These are phyloP conservation scores for Stegastes partitus DNA, from an alignment of 2,113 vertebrate genomes.

Conservation along the genomic window DNA sequence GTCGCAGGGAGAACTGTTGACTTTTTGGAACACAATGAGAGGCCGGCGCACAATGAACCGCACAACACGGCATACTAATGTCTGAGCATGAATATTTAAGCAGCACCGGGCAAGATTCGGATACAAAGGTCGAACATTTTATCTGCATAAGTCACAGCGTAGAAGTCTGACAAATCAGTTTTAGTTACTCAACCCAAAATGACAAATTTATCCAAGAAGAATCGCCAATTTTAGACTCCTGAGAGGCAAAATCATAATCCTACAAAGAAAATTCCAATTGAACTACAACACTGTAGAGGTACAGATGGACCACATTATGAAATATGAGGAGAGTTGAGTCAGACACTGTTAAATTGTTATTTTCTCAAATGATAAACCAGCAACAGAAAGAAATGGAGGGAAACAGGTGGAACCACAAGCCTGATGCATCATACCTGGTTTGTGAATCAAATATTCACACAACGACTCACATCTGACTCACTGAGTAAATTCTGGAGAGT, in stretches of 20 bases:
- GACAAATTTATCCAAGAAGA: not conserved
- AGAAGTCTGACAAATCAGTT: not conserved
- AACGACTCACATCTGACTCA: slow-evolving; percentile 3
- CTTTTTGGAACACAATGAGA: slow-evolving; percentile 53
- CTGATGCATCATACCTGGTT: not conserved
- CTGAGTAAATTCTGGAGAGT: not conserved
- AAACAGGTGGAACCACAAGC: not conserved
- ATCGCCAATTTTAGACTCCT: too few species aligned
- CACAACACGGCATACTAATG: slow-evolving; percentile 72
- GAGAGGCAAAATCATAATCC: not conserved
- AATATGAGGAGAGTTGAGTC: not conserved
- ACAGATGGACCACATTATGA: not conserved
- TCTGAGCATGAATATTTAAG: slow-evolving; percentile 50
- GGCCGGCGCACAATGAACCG: slow-evolving; percentile 20
- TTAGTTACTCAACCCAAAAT: not conserved
- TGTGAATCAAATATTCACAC: not conserved
- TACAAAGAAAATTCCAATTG: not conserved
- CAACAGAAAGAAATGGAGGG: not conserved
- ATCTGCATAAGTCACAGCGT: slow-evolving; percentile 9
- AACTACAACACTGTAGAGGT: not conserved
- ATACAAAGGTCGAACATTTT: not conserved
- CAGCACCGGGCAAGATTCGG: not conserved
- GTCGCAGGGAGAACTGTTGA: slow-evolving; percentile 57
- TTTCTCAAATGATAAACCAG: too few species aligned
- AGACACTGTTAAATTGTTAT: too few species aligned